Evolutionary conservation across 2,797 vertebrate species (phyloP), one percentile per base, ranked within the genome.

Genomic region (Gobio occitaniae): DNA sequence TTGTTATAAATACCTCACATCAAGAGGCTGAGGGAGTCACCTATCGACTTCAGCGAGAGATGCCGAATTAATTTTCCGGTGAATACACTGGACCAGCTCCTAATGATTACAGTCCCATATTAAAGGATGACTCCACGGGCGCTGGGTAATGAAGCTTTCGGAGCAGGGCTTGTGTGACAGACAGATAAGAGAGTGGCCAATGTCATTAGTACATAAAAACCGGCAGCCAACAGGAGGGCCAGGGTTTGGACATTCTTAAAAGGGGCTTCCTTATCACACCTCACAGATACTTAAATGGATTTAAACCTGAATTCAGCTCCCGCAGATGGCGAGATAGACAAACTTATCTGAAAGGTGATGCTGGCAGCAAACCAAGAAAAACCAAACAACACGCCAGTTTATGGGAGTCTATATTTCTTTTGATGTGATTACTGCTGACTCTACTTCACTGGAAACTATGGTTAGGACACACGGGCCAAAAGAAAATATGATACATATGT

Each of bases 251-350:
- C 79, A 56, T 68, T 69, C 71, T 87, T 86, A 78, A 88, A 89
- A 88, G 76, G 47, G 50, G 86, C 87, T 83, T 89, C 90, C 95
- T 96, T 96, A 95, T 96, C 95, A 92, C 90, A 90, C 91, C 90
- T 92, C 90, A 91, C 95, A 95, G 94, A 94, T 93, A 93, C 94
- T 93, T 93, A 93, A 95, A 93, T 94, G 94, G 93, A 95, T 96
- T 95, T 95, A 93, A 91, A 93, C 93, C 90, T 87, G 91, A 93
- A 94, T 94, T 93, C 93, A 93, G 93, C 93, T 94, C 89, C 89
- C 89, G 92, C 90, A 89, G 90, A 93, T 93, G 93, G 90, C 86
- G 91, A 93, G 93, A 95, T 92, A 94, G 92, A 95, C 93, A 94
- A 94, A 93, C 91, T 92, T 77, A 81, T 54, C 68, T 75, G 92